phyloP scores from a whole-genome alignment of 1,140 invertebrate genomes.

The Gerris buenoi region DNA sequence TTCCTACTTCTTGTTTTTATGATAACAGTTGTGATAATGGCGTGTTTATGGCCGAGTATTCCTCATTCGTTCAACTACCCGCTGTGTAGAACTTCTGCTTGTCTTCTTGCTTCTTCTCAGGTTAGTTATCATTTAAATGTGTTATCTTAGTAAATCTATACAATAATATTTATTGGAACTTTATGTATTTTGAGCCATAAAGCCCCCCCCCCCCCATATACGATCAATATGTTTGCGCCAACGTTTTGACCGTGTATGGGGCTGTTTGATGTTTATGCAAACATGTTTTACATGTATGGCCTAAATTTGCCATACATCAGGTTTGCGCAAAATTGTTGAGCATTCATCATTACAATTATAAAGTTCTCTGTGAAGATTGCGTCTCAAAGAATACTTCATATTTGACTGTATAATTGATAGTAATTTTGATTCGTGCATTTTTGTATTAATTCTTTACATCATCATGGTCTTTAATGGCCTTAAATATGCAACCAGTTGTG shows the following conservation, averaged over 20 bases:
- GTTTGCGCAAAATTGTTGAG: not conserved
- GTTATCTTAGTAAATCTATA: slow-evolving; percentile 4
- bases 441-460: no score
- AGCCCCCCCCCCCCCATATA: not conserved
- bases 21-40: slow-evolving; percentile 22
- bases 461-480: no score
- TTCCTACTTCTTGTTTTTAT: slow-evolving; percentile 21
- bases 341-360: slow-evolving; percentile 1
- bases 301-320: no score
- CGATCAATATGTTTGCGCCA: no score
- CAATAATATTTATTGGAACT: slow-evolving; percentile 1
- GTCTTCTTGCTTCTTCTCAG: slow-evolving; percentile 27
- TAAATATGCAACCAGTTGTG: no score
- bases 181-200: slow-evolving; percentile 10
- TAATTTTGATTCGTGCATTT: no score
- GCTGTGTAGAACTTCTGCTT: slow-evolving; percentile 23
- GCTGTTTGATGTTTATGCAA: no score
- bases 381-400: no score
- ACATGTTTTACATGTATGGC: no score
- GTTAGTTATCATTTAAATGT: slow-evolving; percentile 20
- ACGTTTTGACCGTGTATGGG: no score
- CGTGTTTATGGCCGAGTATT: slow-evolving; percentile 27
- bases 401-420: no score
- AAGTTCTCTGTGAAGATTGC: no score
- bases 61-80: slow-evolving; percentile 20